Evolutionary conservation across 2,113 vertebrate species (phyloP).

Genomic region (Cygnus buccinator): DNA sequence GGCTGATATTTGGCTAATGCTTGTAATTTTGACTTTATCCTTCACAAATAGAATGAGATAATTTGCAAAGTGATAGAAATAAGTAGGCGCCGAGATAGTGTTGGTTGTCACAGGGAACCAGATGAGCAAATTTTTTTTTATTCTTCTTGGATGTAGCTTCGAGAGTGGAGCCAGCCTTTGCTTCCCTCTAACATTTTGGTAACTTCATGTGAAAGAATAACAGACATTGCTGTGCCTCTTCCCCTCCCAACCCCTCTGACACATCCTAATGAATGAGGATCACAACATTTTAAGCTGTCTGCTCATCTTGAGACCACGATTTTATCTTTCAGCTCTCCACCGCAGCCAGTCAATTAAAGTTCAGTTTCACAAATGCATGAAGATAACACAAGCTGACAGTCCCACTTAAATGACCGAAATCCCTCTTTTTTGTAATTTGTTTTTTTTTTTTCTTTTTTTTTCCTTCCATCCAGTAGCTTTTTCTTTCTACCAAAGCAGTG

Average conservation of each 20-base stretch:
- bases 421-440: not conserved
- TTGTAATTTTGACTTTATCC: not conserved
- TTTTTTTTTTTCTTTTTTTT: not conserved
- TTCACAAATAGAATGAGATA: not conserved
- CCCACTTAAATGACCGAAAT: not conserved
- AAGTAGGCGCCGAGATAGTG: not conserved
- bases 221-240: not conserved
- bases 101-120: not conserved
- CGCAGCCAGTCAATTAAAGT: constrained; percentile 41
- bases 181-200: not conserved
- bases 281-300: not conserved
- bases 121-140: not conserved
- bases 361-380: not conserved
- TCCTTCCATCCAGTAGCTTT: not conserved
- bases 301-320: not conserved
- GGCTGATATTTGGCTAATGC: not conserved
- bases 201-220: not conserved
- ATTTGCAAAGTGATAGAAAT: not conserved
- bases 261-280: constrained; percentile 18
- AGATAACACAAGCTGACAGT: constrained; percentile 38
- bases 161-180: accelerated
- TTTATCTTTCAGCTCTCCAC: not conserved
- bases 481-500: not conserved
- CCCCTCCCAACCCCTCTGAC: not conserved
- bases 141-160: not conserved